A percentile compares a stretch with the other conserved stretches of the same genome.
Evolutionary conservation across 2,113 vertebrate genomes (phyloP).

Genomic region (Paralichthys olivaceus): DNA sequence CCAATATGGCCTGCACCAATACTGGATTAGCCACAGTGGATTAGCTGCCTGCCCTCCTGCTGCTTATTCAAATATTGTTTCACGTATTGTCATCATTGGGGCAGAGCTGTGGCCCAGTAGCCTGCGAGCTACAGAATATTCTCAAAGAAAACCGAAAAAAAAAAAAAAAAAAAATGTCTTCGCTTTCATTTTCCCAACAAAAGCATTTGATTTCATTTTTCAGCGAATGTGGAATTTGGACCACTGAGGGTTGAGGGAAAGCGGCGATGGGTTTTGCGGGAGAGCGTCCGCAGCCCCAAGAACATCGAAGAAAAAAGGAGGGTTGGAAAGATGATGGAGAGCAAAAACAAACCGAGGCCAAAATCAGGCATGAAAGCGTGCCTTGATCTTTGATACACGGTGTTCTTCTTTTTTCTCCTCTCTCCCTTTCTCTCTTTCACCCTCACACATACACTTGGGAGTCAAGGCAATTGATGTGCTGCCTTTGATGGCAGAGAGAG

Average conservation of each 20-base stretch:
- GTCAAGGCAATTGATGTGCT: slow-evolving; percentile 85
- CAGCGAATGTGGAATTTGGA: slow-evolving; percentile 31
- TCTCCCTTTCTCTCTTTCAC: slow-evolving; percentile 74
- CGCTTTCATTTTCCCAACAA: slow-evolving; percentile 50
- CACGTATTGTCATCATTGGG: slow-evolving; percentile 82
- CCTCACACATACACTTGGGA: slow-evolving; percentile 81
- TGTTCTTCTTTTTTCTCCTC: slow-evolving; percentile 55
- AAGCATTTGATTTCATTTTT: slow-evolving; percentile 52
- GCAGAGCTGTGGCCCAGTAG: slow-evolving; percentile 61
- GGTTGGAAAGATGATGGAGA: slow-evolving; percentile 67
- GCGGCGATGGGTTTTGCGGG: slow-evolving; percentile 22
- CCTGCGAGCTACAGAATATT: slow-evolving; percentile 64
- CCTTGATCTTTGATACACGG: slow-evolving; percentile 81
- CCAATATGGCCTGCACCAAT: slow-evolving; percentile 82
- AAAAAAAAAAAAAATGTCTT: slow-evolving; percentile 39
- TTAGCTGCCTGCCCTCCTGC: slow-evolving; percentile 81
- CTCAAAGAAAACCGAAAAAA: slow-evolving; percentile 58
- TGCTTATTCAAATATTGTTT: slow-evolving; percentile 85
- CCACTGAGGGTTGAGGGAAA: slow-evolving; percentile 7
- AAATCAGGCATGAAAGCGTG: slow-evolving; percentile 76
- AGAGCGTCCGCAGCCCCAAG: slow-evolving; percentile 28
- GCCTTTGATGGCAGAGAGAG: slow-evolving; percentile 82
- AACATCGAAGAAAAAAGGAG: slow-evolving; percentile 11
- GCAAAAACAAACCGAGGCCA: slow-evolving; percentile 64
- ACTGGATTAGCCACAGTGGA: slow-evolving; percentile 84